Base-by-base conservation (phyloP, 2,888 invertebrate species). In the Philopedon plagiatum region DNA sequence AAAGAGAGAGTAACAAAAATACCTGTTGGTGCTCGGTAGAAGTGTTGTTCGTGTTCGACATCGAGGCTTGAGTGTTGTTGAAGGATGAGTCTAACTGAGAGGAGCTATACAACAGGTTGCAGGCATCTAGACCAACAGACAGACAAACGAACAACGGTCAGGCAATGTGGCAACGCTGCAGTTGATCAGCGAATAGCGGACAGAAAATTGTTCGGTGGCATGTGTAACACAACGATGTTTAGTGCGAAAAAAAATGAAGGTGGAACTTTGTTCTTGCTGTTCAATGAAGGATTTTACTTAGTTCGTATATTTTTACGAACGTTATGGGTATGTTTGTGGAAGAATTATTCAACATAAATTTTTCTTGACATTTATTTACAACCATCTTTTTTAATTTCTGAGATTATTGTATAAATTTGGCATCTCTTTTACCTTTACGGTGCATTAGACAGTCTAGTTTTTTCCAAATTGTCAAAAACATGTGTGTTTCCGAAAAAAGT, bases 91-190 rank as follows among this genome's bases (percentile, higher is more conserved):
- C 92, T 92, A 92, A 92, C 92, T 92, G 90, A 91, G 92, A 92
- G 91, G 91, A 70, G 69, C 73, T 74, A 74, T 92, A 92, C 92
- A 89, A 88, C 88, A 92, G 88, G 88, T 92, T 92, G 93, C 94
- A 94, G 94, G 94, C 94, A 94, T 94, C 94, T 94, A 94, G 94
- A 94, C 94, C 94, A 94, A 94, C 93, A 94, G 78, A 94, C 92
- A 92, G 89, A 90, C 89, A 90, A 89, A 79, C 78, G 78, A 79
- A 78, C 78, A 89, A 90, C 90, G 90, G 89, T 89, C 84, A 84
- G 84, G 75, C 74, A 75, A 74, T 65, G 74, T 74, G 68, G 71
- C 75, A 63, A 70, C 66, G 61, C 70, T 74, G 73, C 71, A 65
- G 60, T 65, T 71, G 58, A 68, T 73, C 65, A 68, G 73, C 73